A percentile compares a stretch with the other conserved stretches of the same genome.
phyloP scores from a whole-genome alignment of 2,113 vertebrate genomes.

The Coturnix japonica region DNA sequence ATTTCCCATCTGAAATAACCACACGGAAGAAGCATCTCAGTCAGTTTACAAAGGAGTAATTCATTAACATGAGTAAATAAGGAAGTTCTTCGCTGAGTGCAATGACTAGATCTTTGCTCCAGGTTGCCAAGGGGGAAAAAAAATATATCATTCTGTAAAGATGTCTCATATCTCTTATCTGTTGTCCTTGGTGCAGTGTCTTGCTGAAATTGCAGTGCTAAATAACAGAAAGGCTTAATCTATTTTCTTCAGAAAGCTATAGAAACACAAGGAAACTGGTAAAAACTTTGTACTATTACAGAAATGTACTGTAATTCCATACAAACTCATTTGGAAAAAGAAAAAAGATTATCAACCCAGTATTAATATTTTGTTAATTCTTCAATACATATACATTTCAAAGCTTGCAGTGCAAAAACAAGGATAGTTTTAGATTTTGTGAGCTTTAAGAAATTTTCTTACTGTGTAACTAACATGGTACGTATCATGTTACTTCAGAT shows the following conservation, averaged over 20 bases:
- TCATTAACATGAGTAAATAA: neutral
- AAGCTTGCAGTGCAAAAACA: neutral
- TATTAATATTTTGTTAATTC: neutral
- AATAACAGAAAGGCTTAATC: neutral
- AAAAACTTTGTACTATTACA: neutral
- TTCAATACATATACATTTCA: neutral
- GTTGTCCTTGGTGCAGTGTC: neutral
- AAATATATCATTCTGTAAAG: accelerated
- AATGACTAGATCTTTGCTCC: neutral
- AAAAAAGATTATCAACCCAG: neutral
- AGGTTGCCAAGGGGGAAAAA: neutral
- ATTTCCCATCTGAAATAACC: neutral
- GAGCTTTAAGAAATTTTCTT: neutral
- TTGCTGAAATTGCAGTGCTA: neutral
- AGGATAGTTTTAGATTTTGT: neutral
- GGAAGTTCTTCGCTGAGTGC: neutral
- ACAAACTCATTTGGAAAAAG: neutral
- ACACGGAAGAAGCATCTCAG: neutral
- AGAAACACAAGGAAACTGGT: neutral
- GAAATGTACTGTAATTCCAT: neutral
- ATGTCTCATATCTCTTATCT: neutral
- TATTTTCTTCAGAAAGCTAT: neutral
- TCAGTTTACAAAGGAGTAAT: neutral
- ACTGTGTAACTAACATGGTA: neutral
- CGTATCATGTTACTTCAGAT: neutral